Evolutionary conservation across 2,113 vertebrate genomes (phyloP), one percentile per base, ranked within the genome.

Genomic region (Odontophorus gujanensis): DNA sequence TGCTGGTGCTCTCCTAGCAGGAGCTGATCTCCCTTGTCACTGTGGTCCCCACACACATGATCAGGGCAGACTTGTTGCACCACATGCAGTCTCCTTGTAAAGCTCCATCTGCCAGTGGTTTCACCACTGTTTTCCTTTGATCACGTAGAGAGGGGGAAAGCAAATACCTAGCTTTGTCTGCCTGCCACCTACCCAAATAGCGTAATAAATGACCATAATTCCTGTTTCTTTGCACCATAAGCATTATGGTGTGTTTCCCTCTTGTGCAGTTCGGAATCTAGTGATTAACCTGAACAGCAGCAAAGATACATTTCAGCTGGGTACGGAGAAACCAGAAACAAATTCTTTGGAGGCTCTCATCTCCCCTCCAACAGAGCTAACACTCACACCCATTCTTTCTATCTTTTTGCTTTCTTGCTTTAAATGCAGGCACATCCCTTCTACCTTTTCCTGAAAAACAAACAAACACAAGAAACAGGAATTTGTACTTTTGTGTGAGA

Each of bases 61-160:
- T 75, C 68, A 66, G 77, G 71, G 62, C 28, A 88, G 86, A 92
- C 68, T 73, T 80, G 82, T 48, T 87, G 18, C 24, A 38, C 51
- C 90, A 42, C 78, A 93, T 68, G 58, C 30, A 11, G 3, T 38
- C 68, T 88, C 81, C 86, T 76, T 59, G 59, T 79, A 92, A 87
- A 91, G 87, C 73, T 85, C 79, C 74, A 68, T 51, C 83, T 73
- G 86, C 47, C 47, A 75, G 12, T 76, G 42, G 42, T 94, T 96
- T 85, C 71, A 92, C 50, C 6, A 3, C 51, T 83, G 68, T 1
- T 0, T 83, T 90, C 71, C 53, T 92, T 89, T 86, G 24, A 74
- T 57, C 16, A 76, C 71, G 21, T 25, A 59, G 58, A 28, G 74
- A 43, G 26, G 13, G 14, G 9, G 8, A 25, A 67, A 55, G 34